These are phyloP conservation scores for Okapia johnstoni DNA, from an alignment of 2,113 vertebrate genomes.

Conservation along the genomic window DNA sequence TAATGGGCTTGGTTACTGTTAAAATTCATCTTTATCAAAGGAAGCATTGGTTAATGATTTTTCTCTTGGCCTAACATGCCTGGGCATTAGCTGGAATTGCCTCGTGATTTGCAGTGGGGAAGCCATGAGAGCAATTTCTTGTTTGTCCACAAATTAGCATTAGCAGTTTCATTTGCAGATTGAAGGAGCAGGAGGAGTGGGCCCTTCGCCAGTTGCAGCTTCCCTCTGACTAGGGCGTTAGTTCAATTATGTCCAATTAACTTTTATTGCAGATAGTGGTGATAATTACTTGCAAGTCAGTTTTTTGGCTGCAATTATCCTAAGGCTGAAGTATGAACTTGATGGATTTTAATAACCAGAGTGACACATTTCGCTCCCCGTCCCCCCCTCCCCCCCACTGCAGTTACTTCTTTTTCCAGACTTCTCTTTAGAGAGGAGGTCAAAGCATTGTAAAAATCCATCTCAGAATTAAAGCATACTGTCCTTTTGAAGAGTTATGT, in stretches of 20 bases:
- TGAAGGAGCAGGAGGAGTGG: slow-evolving; percentile 74
- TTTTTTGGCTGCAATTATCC: slow-evolving; percentile 80
- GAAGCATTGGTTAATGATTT: slow-evolving; percentile 59
- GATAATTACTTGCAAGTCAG: slow-evolving; percentile 84
- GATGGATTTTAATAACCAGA: slow-evolving; percentile 82
- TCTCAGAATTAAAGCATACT: slow-evolving; percentile 76
- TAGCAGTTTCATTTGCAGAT: slow-evolving; percentile 77
- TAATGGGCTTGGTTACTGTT: neutral
- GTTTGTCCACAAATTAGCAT: slow-evolving; percentile 80
- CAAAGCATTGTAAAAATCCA: slow-evolving; percentile 77
- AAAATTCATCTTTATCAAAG: slow-evolving; percentile 68
- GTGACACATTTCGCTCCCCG: slow-evolving; percentile 65
- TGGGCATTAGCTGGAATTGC: slow-evolving; percentile 65
- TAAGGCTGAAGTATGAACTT: slow-evolving; percentile 79
- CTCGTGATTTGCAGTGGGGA: slow-evolving; percentile 70
- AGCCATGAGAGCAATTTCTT: slow-evolving; percentile 67
- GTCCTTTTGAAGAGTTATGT: slow-evolving; percentile 59
- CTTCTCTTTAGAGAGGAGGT: slow-evolving; percentile 77
- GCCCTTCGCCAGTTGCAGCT: slow-evolving; percentile 79
- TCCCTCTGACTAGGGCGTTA: slow-evolving; percentile 81
- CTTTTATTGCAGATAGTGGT: slow-evolving; percentile 84
- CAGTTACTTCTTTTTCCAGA: slow-evolving; percentile 62
- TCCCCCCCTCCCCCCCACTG: neutral
- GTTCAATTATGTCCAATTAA: slow-evolving; percentile 87
- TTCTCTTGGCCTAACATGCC: slow-evolving; percentile 62